Evolutionary conservation across 1,140 invertebrate species (phyloP).

Genomic region (Euwallacea fornicatus): DNA sequence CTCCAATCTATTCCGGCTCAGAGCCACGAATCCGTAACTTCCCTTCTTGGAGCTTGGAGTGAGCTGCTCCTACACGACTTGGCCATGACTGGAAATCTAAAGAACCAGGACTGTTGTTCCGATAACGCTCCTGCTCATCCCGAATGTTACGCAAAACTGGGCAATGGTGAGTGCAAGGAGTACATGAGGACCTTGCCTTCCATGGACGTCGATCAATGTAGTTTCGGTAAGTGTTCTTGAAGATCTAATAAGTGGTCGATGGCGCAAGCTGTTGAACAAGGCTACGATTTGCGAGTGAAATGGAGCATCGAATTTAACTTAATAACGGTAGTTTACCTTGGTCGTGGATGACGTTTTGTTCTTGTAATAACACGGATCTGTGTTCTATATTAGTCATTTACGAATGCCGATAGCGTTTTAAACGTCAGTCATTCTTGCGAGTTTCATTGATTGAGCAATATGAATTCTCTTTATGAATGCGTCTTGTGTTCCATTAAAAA

Average conservation of each 20-base stretch:
- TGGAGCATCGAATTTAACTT: background rate
- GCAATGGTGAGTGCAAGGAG: slow-evolving; percentile 62
- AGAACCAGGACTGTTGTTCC: slow-evolving; percentile 48
- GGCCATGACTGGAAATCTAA: slow-evolving; percentile 63
- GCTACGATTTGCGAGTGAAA: background rate
- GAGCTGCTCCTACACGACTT: slow-evolving; percentile 79
- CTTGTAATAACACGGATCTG: too few relatives aligned
- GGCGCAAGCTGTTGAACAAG: background rate
- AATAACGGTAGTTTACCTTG: slow-evolving; percentile 1
- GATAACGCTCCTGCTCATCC: slow-evolving; percentile 50
- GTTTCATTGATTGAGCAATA: too few relatives aligned
- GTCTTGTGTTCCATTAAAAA: too few relatives aligned
- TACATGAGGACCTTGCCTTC: slow-evolving; percentile 76
- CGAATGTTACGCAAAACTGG: slow-evolving; percentile 59
- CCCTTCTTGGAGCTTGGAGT: slow-evolving; percentile 78
- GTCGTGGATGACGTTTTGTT: background rate
- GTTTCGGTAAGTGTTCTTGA: slow-evolving; percentile 58
- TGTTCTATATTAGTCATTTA: too few relatives aligned
- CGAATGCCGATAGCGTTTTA: too few relatives aligned
- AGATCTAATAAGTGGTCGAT: background rate
- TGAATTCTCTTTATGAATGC: too few relatives aligned
- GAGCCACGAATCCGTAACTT: slow-evolving; percentile 72
- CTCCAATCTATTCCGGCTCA: slow-evolving; percentile 51
- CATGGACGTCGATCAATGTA: slow-evolving; percentile 64
- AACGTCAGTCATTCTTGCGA: too few relatives aligned